Percentiles rank a stretch among this genome's conserved stretches.
These are phyloP conservation scores for Drosophila ironensis DNA, from an alignment of 1,140 invertebrate genomes.

Conservation along the genomic window DNA sequence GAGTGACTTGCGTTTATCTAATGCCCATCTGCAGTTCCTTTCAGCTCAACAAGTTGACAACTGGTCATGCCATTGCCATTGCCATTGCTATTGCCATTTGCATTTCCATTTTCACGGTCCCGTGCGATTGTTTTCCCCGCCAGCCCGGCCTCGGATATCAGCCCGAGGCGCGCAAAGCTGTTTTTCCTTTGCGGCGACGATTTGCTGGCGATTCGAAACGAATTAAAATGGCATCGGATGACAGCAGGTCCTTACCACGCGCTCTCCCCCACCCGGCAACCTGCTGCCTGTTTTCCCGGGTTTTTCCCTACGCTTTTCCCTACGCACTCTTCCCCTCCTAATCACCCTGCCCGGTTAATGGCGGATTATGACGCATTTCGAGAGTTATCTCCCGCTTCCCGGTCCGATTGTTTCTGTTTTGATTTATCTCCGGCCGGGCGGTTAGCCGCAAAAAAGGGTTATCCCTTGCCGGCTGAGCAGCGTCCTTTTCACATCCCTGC, in stretches of 20 bases:
- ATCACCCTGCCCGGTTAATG: background rate
- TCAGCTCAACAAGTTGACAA: background rate
- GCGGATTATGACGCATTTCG: conserved; percentile 36
- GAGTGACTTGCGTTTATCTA: background rate
- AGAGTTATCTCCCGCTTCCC: background rate
- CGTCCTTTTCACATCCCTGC: conserved; percentile 6
- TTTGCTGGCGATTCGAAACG: background rate
- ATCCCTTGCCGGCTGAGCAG: background rate
- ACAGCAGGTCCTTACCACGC: background rate
- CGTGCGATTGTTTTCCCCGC: background rate
- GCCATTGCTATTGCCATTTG: background rate
- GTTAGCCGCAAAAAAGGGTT: conserved; percentile 9
- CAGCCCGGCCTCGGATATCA: no score
- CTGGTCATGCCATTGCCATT: background rate
- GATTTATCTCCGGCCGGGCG: conserved; percentile 40
- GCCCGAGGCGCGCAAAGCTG: background rate
- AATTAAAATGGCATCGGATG: background rate
- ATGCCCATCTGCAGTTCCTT: background rate
- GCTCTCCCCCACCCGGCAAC: no score
- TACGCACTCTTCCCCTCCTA: background rate
- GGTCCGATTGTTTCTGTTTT: conserved; percentile 18
- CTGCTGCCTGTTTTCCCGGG: no score
- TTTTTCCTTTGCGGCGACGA: background rate
- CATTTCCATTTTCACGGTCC: background rate
- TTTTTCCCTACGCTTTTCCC: no score